Conservation (phyloP, 2,888 invertebrate species). For the Acronicta leporina region DNA sequence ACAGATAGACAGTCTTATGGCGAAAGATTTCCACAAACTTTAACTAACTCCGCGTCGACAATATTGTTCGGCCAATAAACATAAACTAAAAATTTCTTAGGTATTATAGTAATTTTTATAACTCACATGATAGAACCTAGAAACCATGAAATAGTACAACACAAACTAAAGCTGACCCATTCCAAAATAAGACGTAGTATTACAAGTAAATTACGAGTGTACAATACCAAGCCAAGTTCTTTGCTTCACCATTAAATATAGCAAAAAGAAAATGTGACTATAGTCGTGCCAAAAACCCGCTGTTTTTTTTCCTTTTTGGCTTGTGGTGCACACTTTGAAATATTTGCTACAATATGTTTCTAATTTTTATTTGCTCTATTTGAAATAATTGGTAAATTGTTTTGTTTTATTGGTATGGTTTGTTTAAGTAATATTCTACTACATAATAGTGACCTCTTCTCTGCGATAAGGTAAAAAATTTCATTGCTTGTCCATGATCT, state of each 20-base stretch:
- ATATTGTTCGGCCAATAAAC: too few relatives aligned
- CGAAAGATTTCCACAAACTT: too few relatives aligned
- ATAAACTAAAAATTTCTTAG: too few relatives aligned
- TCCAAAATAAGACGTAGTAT: constrained; percentile 40
- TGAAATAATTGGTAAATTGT: constrained; percentile 23
- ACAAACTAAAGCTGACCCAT: constrained; percentile 12
- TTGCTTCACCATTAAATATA: constrained; percentile 40
- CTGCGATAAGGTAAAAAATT: background rate
- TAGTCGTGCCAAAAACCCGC: constrained; percentile 35
- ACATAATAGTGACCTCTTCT: background rate
- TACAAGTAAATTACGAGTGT: constrained; percentile 50
- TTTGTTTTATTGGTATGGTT: background rate
- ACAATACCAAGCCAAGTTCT: constrained; percentile 43
- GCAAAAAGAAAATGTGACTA: constrained; percentile 41
- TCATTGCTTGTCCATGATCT: too few relatives aligned
- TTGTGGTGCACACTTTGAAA: constrained; percentile 30
- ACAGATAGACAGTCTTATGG: too few relatives aligned
- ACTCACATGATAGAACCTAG: too few relatives aligned
- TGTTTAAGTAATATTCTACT: background rate
- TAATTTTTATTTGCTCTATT: constrained; percentile 23
- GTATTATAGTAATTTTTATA: too few relatives aligned
- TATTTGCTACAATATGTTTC: constrained; percentile 36
- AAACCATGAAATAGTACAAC: background rate
- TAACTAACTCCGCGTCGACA: too few relatives aligned
- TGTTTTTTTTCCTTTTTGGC: constrained; percentile 41